Conservation (phyloP, 1,140 invertebrate species). For the Drosophila tsacasi region DNA sequence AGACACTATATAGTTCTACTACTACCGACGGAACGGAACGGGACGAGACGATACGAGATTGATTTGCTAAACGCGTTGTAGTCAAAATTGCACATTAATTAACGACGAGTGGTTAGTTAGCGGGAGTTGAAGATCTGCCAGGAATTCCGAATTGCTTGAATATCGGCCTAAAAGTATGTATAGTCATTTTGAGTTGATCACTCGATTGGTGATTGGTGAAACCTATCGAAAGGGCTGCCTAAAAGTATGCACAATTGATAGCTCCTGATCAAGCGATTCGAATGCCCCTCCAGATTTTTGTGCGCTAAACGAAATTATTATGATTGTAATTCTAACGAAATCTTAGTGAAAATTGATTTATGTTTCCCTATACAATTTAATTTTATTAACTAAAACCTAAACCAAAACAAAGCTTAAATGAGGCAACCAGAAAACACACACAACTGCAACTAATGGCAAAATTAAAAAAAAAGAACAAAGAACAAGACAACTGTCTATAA, state of each 20-base stretch:
- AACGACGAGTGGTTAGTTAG: conserved; percentile 18
- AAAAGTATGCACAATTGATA: background rate
- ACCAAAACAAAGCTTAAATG: conserved; percentile 72
- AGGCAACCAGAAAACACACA: conserved; percentile 58
- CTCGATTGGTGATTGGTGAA: background rate
- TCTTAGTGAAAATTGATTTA: conserved; percentile 78
- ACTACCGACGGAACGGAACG: background rate
- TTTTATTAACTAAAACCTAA: conserved; percentile 47
- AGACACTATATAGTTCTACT: conserved; percentile 21
- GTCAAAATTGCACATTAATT: conserved; percentile 61
- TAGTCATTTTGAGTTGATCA: background rate
- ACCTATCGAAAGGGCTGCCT: too few relatives aligned
- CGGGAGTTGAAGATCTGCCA: conserved; percentile 1
- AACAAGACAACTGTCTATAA: conserved; percentile 65
- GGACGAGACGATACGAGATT: conserved; percentile 16
- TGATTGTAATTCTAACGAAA: conserved; percentile 61
- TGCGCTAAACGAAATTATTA: conserved; percentile 74
- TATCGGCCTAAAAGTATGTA: background rate
- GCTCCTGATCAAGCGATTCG: background rate
- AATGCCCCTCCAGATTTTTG: conserved; percentile 28
- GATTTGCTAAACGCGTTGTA: conserved; percentile 55
- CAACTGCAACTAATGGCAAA: conserved; percentile 43
- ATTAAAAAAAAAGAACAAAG: conserved; percentile 41
- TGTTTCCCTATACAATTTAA: conserved; percentile 56
- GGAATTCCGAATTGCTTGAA: background rate